Evolutionary conservation across 2,113 vertebrate species (phyloP).

Genomic region (Aix galericulata): DNA sequence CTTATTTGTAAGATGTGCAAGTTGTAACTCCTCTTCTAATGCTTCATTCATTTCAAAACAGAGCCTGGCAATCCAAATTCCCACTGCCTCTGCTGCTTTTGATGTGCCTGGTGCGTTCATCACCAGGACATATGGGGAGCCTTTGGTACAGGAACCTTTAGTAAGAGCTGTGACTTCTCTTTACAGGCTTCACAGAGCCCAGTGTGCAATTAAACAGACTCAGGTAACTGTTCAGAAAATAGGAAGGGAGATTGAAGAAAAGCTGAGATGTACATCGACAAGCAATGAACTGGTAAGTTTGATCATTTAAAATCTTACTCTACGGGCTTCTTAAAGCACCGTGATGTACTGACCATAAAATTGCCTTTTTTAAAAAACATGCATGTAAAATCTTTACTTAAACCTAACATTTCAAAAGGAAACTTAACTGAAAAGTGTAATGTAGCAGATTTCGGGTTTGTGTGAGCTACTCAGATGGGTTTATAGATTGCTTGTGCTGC

Average conservation of each 20-base stretch:
- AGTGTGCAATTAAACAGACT: constrained; percentile 98
- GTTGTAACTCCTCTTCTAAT: not conserved
- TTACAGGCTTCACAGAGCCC: constrained; percentile 94
- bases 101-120: rapidly evolving
- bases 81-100: not conserved
- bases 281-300: constrained; percentile 91
- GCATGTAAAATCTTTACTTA: not conserved
- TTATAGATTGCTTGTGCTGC: not conserved
- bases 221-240: constrained; percentile 98
- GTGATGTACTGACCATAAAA: not conserved
- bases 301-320: not conserved
- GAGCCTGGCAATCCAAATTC: not conserved
- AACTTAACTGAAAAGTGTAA: not conserved
- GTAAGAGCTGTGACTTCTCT: constrained; percentile 27
- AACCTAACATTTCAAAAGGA: not conserved
- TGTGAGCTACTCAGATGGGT: not conserved
- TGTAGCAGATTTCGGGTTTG: not conserved
- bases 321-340: not conserved
- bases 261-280: constrained; percentile 88
- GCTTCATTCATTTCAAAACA: not conserved
- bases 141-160: not conserved
- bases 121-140: rapidly evolving
- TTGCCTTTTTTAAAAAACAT: not conserved
- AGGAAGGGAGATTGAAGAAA: constrained; percentile 98
- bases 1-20: not conserved